These are phyloP conservation scores for Melanargia galathea DNA, from an alignment of 2,888 invertebrate species.

Conservation along the genomic window DNA sequence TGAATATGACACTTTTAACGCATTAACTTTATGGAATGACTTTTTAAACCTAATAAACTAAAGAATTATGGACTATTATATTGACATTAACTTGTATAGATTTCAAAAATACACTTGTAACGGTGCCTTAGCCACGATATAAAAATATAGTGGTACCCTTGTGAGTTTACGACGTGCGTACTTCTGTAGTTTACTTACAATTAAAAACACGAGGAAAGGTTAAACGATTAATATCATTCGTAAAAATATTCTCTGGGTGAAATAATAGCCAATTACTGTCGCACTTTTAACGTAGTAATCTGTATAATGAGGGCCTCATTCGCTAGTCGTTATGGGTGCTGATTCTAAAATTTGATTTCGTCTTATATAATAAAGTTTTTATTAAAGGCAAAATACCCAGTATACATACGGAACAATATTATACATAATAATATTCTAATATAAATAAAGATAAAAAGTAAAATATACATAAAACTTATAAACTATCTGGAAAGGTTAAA, in stretches of 20 bases:
- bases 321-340: conserved; percentile 19
- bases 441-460: too few relatives aligned
- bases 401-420: too few relatives aligned
- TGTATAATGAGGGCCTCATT: conserved; percentile 32
- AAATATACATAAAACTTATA: too few relatives aligned
- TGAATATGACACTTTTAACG: neutral
- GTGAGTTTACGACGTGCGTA: conserved; percentile 35
- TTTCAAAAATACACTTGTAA: neutral
- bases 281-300: conserved; percentile 31
- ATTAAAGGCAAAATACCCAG: too few relatives aligned
- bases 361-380: conserved; percentile 6
- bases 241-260: conserved; percentile 37
- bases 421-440: too few relatives aligned
- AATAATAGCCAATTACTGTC: conserved; percentile 39
- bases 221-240: conserved; percentile 56
- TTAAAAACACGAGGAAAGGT: conserved; percentile 71
- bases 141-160: conserved; percentile 26
- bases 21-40: neutral
- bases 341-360: conserved; percentile 18
- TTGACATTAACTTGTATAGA: neutral
- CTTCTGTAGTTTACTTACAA: conserved; percentile 51
- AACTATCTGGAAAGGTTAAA: too few relatives aligned
- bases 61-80: neutral
- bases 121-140: neutral
- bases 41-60: neutral